Percentiles rank a stretch among this genome's conserved stretches.
Evolutionary conservation across 2,113 vertebrate genomes (phyloP).

Genomic region (Balaenoptera acutorostrata): DNA sequence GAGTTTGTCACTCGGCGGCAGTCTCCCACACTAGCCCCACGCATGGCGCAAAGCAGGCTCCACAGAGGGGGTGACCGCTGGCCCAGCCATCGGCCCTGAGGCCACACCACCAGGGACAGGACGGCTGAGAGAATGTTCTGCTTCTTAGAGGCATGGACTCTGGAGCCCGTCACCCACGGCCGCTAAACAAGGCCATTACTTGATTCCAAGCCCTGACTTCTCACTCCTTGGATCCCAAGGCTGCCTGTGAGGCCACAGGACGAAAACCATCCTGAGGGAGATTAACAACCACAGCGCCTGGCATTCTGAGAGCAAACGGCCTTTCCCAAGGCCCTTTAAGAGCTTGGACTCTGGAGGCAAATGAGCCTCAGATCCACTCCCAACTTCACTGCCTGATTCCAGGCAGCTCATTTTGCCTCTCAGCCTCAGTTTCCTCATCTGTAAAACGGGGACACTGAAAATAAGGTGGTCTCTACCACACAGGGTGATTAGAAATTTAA

Average conservation of each 20-base stretch:
- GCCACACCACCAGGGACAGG: background rate
- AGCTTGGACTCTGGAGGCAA: background rate
- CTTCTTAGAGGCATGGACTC: background rate
- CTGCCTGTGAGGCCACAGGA: background rate
- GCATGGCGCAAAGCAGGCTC: background rate
- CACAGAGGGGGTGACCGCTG: background rate
- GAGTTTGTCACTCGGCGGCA: background rate
- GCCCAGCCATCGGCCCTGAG: background rate
- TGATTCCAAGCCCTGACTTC: background rate
- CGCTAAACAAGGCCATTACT: background rate
- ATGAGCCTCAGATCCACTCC: background rate
- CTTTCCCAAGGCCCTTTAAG: background rate
- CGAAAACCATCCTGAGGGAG: background rate
- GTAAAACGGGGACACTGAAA: background rate
- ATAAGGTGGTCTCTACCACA: background rate
- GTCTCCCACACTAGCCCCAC: background rate
- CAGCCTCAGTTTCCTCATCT: background rate
- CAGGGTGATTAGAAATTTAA: background rate
- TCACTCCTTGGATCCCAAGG: background rate
- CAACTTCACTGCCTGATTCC: background rate
- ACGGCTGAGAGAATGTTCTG: background rate
- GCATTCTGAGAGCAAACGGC: background rate
- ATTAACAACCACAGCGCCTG: background rate
- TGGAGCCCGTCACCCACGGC: background rate
- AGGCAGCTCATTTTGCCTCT: background rate